Evolutionary conservation across 1,140 invertebrate genomes (phyloP), one percentile per base, ranked within the genome.

Genomic region (Ditylenchus dipsaci): DNA sequence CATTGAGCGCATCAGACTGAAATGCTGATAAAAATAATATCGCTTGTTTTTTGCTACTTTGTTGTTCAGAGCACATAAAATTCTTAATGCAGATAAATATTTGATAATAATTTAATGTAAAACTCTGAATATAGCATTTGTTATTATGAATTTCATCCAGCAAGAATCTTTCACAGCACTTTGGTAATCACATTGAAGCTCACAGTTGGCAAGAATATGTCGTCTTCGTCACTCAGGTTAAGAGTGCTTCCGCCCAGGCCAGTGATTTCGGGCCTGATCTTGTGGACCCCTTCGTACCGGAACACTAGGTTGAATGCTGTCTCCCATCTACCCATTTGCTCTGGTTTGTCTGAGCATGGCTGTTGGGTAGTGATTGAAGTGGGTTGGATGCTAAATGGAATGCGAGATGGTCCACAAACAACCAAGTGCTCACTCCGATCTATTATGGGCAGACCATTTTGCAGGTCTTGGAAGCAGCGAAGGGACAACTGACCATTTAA

Each of bases 381-480:
- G 56, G 56, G 29, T n/a, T 63, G 60, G 27, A 80, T 42, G 23
- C 30, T 9, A 47, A 80, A 78, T 7, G 78, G 78, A 17, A 68
- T 56, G 64, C 61, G 19, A 3, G 29, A 58, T 38, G 66, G 33
- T 13, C 77, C 74, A 66, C 67, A 68, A 60, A 77, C 43, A 53
- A 78, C 53, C 56, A 81, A 47, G 23, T 66, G 29, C 21, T 80
- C 69, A 19, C 59, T 15, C 26, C 69, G 60, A 58, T 79, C 60
- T 27, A 80, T 53, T 8, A 38, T 43, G 15, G 63, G 49, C n/a
- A 43, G 43, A 11, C 58, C 67, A 42, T 80, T 78, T 17, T 78
- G 74, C 17, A 81, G 71, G 29, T 81, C 76, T 67, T 81, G 79
- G 49, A 71, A 79, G 67, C 79, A 83, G n/a, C 61, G 60, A n/a